Percentiles rank a stretch among this genome's conserved stretches.
These are phyloP conservation scores for Aphelocoma coerulescens DNA, from an alignment of 2,113 vertebrate species.

Conservation along the genomic window DNA sequence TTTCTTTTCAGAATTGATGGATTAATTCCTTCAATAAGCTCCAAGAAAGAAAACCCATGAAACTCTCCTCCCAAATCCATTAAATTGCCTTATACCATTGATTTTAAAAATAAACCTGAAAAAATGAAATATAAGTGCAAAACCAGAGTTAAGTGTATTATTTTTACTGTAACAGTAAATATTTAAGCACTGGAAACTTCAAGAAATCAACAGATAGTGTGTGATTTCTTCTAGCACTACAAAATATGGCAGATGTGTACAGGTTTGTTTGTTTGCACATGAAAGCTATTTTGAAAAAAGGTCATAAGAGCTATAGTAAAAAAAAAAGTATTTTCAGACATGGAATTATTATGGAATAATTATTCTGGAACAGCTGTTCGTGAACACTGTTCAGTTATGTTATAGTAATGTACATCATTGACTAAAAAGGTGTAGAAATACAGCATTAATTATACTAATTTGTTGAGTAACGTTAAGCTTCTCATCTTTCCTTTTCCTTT, in stretches of 20 bases:
- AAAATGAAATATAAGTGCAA: not conserved
- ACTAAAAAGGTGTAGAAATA: not conserved
- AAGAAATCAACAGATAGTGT: not conserved
- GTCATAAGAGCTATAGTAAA: not conserved
- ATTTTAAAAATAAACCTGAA: not conserved
- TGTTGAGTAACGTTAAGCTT: not conserved
- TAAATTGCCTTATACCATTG: not conserved
- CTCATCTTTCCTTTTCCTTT: not conserved
- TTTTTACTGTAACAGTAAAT: not conserved
- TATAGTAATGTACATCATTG: not conserved
- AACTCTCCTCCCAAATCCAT: not conserved
- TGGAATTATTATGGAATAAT: not conserved
- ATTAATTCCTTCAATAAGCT: not conserved
- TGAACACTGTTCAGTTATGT: not conserved
- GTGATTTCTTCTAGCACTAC: not conserved
- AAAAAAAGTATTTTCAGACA: not conserved
- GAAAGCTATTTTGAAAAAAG: not conserved
- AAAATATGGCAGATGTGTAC: not conserved
- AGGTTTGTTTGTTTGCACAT: not conserved
- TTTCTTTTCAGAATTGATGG: constrained; percentile 8
- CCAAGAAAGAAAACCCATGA: not conserved
- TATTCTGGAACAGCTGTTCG: not conserved
- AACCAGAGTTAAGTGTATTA: not conserved
- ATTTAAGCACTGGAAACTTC: not conserved
- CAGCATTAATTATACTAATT: not conserved